phyloP scores from a whole-genome alignment of 2,797 vertebrate genomes.

The Miichthys miiuy region DNA sequence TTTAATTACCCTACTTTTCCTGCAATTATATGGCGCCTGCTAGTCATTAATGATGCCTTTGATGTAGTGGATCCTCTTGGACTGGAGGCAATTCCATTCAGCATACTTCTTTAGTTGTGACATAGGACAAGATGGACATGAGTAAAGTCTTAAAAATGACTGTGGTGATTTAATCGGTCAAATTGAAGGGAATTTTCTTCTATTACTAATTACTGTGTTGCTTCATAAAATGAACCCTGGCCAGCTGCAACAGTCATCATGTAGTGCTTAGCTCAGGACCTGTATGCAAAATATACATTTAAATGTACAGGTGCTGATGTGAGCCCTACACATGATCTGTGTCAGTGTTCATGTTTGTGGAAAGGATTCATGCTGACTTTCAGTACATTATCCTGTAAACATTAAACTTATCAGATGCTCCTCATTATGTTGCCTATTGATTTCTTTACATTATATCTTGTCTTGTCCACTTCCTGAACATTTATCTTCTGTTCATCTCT shows the following conservation, averaged over 20 bases:
- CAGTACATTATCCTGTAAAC: neutral
- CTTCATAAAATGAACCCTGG: neutral
- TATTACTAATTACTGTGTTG: neutral
- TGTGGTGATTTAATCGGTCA: neutral
- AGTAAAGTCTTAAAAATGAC: slow-evolving; percentile 1
- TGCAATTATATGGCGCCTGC: slow-evolving; percentile 40
- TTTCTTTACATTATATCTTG: slow-evolving; percentile 2
- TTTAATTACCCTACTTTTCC: slow-evolving; percentile 46
- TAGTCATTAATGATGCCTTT: slow-evolving; percentile 54
- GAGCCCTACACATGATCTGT: neutral
- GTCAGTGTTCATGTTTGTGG: slow-evolving; percentile 14
- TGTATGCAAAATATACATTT: neutral
- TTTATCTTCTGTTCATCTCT: slow-evolving; percentile 41
- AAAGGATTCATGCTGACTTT: neutral
- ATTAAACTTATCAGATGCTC: neutral
- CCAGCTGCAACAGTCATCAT: no score
- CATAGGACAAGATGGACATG: neutral
- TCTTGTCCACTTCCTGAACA: slow-evolving; percentile 34
- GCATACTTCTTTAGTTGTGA: slow-evolving; percentile 7
- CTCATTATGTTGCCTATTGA: neutral
- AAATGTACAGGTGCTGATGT: no score
- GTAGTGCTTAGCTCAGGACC: neutral
- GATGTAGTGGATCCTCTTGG: slow-evolving; percentile 29
- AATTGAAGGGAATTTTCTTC: slow-evolving; percentile 4
- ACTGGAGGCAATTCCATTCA: slow-evolving; percentile 23